Percentiles rank a stretch among this genome's conserved stretches.
Conservation (phyloP, 2,113 vertebrate species). For the Erythrolamprus reginae region DNA sequence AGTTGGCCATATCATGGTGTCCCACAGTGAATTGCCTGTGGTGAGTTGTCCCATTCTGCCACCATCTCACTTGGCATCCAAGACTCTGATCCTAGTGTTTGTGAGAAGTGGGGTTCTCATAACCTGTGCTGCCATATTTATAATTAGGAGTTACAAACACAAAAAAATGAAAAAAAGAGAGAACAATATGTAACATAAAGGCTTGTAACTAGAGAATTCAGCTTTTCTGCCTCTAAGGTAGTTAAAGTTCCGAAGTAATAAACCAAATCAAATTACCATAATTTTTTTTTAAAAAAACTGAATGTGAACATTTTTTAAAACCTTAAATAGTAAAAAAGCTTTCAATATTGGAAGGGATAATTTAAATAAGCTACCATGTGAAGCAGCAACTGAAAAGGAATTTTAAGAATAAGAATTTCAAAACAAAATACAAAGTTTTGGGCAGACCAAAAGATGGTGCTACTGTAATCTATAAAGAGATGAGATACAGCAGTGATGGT, state of each 20-base stretch:
- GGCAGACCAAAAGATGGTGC: not conserved
- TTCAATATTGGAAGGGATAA: not conserved
- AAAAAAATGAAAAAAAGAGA: not conserved
- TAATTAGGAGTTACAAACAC: not conserved
- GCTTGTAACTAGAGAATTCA: not conserved
- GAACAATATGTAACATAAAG: not conserved
- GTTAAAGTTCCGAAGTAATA: not conserved
- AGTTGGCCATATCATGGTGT: not conserved
- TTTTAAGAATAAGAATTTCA: not conserved
- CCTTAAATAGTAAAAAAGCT: not conserved
- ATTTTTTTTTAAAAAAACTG: not conserved
- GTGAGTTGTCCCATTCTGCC: not conserved
- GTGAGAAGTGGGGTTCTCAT: not conserved
- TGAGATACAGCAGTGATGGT: not conserved
- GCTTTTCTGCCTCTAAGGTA: not conserved
- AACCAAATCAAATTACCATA: not conserved
- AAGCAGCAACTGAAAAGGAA: not conserved
- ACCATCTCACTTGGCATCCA: not conserved
- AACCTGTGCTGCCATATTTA: not conserved
- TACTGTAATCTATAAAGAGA: not conserved
- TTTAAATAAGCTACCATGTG: not conserved
- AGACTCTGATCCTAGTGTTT: not conserved
- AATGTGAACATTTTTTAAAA: not conserved
- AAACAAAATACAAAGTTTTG: not conserved
- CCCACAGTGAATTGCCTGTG: not conserved